A percentile compares a stretch with the other conserved stretches of the same genome.
These are phyloP conservation scores for Pangasianodon gigas DNA, from an alignment of 2,113 vertebrate species.

Conservation along the genomic window DNA sequence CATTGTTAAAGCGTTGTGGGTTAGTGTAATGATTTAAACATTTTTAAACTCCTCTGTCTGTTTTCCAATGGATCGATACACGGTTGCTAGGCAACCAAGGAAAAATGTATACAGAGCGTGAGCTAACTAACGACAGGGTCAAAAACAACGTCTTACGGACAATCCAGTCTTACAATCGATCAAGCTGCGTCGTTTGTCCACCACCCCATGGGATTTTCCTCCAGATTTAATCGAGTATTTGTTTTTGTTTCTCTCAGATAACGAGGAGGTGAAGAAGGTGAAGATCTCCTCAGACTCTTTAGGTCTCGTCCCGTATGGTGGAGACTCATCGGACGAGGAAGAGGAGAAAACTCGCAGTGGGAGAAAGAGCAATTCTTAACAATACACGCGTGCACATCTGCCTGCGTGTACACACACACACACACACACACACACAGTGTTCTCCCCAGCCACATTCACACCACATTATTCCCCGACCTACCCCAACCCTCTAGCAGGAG, in stretches of 20 bases:
- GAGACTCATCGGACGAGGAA: conserved; percentile 62
- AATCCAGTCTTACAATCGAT: neutral
- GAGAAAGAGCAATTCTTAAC: conserved; percentile 56
- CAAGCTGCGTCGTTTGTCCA: neutral
- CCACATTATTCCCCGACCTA: neutral
- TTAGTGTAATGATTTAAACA: neutral
- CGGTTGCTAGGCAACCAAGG: neutral
- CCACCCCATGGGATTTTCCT: neutral
- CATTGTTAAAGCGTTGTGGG: neutral
- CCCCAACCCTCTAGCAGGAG: conserved; percentile 55
- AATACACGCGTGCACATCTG: no score
- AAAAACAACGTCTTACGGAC: neutral
- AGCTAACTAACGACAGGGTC: neutral
- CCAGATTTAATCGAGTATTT: neutral
- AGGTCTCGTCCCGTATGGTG: neutral
- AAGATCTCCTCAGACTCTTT: conserved; percentile 53
- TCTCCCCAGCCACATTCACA: neutral
- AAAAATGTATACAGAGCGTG: neutral
- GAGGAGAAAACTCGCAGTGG: conserved; percentile 72
- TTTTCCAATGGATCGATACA: neutral
- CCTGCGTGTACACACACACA: no score
- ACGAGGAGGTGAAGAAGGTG: conserved; percentile 68
- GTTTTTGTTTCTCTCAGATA: conserved; percentile 50
- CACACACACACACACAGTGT: neutral
- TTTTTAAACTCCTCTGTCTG: neutral